A percentile compares a stretch with the other conserved stretches of the same genome.
phyloP scores from a whole-genome alignment of 1,140 invertebrate species.

The Xylocopa sonorina region DNA sequence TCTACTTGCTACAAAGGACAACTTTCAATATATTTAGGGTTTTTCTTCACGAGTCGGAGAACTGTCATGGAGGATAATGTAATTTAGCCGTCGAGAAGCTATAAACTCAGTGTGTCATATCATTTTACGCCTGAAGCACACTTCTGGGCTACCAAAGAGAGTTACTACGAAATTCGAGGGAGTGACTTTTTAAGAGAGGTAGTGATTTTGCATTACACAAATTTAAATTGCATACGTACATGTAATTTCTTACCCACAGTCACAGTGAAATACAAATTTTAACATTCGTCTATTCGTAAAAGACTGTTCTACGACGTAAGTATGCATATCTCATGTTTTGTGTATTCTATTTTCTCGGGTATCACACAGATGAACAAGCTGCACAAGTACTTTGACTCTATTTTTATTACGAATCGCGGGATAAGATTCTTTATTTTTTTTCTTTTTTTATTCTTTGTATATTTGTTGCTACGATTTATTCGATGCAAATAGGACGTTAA shows the following conservation, averaged over 20 bases:
- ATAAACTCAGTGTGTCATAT: conserved; percentile 65
- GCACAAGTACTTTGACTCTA: conserved; percentile 57
- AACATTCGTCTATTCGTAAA: conserved; percentile 37
- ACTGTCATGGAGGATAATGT: conserved; percentile 48
- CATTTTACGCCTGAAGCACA: conserved; percentile 58
- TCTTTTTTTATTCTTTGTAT: not conserved
- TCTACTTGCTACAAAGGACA: conserved; percentile 84
- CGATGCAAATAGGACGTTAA: not conserved
- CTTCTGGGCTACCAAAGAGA: conserved; percentile 63
- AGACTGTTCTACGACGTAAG: conserved; percentile 53
- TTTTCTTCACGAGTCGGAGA: conserved; percentile 26
- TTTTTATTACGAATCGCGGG: conserved; percentile 21
- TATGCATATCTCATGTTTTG: conserved; percentile 61
- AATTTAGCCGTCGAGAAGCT: conserved; percentile 67
- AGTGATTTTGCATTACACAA: conserved; percentile 52
- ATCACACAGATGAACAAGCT: conserved; percentile 26
- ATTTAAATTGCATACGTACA: conserved; percentile 49
- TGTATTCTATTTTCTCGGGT: conserved; percentile 41
- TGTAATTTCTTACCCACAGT: conserved; percentile 46
- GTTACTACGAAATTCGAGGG: conserved; percentile 47
- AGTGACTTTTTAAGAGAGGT: conserved; percentile 46
- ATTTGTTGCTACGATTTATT: not conserved
- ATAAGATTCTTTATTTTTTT: conserved; percentile 5
- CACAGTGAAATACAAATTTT: conserved; percentile 41
- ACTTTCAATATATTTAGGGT: conserved; percentile 87